Conservation (phyloP, 2,113 vertebrate genomes). For the Herpetotheres cachinnans region DNA sequence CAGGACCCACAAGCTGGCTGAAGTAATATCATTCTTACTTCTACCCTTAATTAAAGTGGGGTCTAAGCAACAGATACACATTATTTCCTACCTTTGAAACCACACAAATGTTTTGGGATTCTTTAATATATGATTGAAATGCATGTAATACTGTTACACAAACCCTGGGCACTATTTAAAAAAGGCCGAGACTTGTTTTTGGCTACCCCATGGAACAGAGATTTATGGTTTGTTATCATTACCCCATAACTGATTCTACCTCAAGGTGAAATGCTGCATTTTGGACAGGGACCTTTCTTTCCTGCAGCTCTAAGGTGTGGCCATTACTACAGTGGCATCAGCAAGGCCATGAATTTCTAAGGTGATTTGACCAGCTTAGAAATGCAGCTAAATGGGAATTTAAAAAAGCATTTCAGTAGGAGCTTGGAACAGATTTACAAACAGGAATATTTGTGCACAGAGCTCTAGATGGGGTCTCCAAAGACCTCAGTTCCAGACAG, state of each 20-base stretch:
- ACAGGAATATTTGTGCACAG: not conserved
- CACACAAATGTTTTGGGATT: not conserved
- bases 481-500: not conserved
- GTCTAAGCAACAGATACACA: accelerated
- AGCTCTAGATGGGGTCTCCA: not conserved
- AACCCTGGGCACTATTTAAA: not conserved
- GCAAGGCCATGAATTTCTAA: not conserved
- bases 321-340: not conserved
- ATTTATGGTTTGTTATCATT: not conserved
- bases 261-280: not conserved
- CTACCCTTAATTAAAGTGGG: not conserved
- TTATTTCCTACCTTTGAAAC: not conserved
- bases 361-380: not conserved
- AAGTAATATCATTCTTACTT: not conserved
- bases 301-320: not conserved
- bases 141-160: not conserved
- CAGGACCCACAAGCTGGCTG: not conserved
- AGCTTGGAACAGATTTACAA: not conserved
- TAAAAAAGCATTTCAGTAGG: not conserved
- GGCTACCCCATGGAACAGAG: not conserved
- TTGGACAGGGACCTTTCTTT: not conserved
- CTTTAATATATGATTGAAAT: not conserved
- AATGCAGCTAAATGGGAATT: not conserved
- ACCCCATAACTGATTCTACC: not conserved
- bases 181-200: not conserved